phyloP scores from a whole-genome alignment of 1,140 invertebrate genomes.

The Aphaenogaster floridana region DNA sequence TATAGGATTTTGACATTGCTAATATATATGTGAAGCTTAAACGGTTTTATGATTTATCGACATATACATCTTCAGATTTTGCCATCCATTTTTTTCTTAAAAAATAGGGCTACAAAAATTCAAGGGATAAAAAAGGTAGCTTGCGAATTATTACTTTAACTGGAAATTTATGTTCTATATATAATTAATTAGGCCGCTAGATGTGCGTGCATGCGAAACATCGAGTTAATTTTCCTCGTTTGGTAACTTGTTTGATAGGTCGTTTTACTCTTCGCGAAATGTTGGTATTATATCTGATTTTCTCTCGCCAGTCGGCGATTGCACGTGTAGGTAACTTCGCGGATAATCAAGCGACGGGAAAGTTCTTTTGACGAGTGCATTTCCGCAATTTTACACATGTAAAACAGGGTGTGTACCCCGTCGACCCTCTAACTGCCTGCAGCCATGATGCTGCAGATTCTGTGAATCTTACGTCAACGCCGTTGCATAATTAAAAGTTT shows the following conservation, averaged over 20 bases:
- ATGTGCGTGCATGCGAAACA: not conserved
- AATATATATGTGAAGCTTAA: not conserved
- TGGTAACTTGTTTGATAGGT: conserved; percentile 14
- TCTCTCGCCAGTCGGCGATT: conserved; percentile 3
- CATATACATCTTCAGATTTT: not conserved
- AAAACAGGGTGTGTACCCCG: conserved; percentile 1
- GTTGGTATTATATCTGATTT: conserved; percentile 18
- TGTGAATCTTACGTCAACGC: conserved; percentile 46
- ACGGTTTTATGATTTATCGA: not conserved
- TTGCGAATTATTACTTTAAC: not conserved
- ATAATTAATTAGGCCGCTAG: conserved; percentile 5
- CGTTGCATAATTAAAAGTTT: conserved; percentile 79
- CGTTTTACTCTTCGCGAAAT: conserved; percentile 27
- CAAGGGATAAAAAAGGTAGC: not conserved
- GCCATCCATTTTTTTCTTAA: not conserved
- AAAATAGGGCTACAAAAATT: not conserved
- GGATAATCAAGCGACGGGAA: not conserved
- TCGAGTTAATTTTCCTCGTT: conserved; percentile 47
- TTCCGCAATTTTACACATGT: conserved; percentile 54
- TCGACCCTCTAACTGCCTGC: not conserved
- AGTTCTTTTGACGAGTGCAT: conserved; percentile 34
- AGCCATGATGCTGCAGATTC: conserved; percentile 7
- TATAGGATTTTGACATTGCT: not conserved
- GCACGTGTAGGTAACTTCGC: conserved; percentile 21
- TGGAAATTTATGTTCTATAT: conserved; percentile 2